Base-by-base conservation (phyloP, 2,113 vertebrate genomes). In the Pteruthius melanotis region DNA sequence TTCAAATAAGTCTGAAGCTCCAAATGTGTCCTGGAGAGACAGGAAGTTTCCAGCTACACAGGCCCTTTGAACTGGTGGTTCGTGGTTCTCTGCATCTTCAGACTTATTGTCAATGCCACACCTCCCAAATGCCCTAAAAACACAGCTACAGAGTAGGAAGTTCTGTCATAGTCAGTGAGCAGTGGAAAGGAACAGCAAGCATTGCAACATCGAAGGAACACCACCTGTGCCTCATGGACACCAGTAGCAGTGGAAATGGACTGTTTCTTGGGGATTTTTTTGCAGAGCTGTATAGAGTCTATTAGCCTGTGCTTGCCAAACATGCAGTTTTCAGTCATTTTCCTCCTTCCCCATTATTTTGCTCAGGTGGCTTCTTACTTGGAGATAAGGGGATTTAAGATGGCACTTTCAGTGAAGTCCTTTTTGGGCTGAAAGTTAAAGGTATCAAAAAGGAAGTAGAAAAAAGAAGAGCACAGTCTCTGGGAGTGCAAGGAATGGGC, bases 41-140 rank as follows among this genome's bases (percentile, higher is more conserved):
- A 1, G 50, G 42, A 61, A 39, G 66, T 52, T 87, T 74, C 22
- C 70, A 85, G 39, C 45, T 70, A 6, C 1, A 0, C 0, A 0
- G 42, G 28, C 13, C 18, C 27, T 76, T 64, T 21, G 39, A 60
- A 56, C 40, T 69, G 56, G 31, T 1, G 1, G 15, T 59, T 71
- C 0, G 0, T 47, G 64, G 14, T 64, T 57, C 40, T 76, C 20
- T 18, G 3, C 5, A 2, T 47, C 35, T 74, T 57, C 44, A 79
- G 75, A 8, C 64, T 47, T 35, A 20, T 3, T 68, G 39, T 54
- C 1, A 9, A 5, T 76, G 49, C 18, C 63, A 50, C 9, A 21
- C 20, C 53, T 76, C 26, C 50, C 45, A 18, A 0, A 16, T 33
- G 79, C 45, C 54, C 33, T 31, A 37, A 77, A 45, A 15, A 24